Base-by-base conservation (phyloP, 2,113 vertebrate species). In the Pionites leucogaster region DNA sequence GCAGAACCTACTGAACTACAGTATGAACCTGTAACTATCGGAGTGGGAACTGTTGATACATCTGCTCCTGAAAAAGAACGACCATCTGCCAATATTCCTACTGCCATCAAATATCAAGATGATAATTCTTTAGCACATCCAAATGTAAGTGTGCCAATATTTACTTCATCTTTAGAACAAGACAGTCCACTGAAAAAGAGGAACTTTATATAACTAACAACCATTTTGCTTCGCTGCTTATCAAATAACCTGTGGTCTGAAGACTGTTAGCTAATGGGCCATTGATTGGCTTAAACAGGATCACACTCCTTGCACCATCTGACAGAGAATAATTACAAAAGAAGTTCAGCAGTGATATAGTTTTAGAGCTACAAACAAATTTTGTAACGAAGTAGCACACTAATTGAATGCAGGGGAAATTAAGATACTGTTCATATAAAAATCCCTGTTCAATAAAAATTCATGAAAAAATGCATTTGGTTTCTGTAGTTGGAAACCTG, bases 51-150 rank as follows among this genome's bases (percentile, higher is more conserved):
- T 46, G 7, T n/a, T 7, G 96, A 97, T 2, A 77, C 90, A 2
- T 83, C 98, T 37, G 93, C 75, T 44, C 53, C 42, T 20, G 98
- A 98, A 33, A 98, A 97, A 7, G 98, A 98, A 50, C 94, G 98
- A 10, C 95, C 98, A 9, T 37, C 98, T 53, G 64, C 95, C 94
- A 94, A 17, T 92, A 97, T 99, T 53, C 99, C 99, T 39, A 98
- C 98, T 27, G 92, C 98, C 67, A 99, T 99, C 96, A 98, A 99
- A 82, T 99, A 99, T 83, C 98, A 99, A 71, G 99, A 99, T 81
- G 99, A 95, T 53, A 98, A 99, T 94, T 98, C 98, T 5, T 97
- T 99, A 13, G 99, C 99, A 28, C 99, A 99, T 90, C 99, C 99
- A 18, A 99, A 98, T 15, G 99, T 99, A 98, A 99, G 99, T 96